Conservation (phyloP, 2,888 invertebrate genomes). For the Corbicula japonica region DNA sequence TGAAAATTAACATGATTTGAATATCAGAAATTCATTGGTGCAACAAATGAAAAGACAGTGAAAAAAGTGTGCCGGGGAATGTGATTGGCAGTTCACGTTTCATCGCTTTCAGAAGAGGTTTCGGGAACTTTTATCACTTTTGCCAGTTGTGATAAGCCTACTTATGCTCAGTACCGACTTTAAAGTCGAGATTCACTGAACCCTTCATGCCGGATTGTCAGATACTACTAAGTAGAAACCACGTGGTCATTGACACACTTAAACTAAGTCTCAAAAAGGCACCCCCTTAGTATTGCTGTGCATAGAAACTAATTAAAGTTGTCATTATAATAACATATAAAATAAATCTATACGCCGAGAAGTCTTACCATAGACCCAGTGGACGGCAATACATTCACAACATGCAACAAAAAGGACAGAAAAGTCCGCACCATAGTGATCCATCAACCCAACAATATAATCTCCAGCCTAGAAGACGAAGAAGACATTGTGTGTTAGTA, state of each 20-base stretch:
- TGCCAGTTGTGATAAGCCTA: too few relatives aligned
- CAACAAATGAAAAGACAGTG: too few relatives aligned
- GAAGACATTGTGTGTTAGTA: background rate
- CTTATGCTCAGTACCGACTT: too few relatives aligned
- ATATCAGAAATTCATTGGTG: too few relatives aligned
- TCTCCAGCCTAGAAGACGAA: constrained; percentile 77
- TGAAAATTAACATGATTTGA: too few relatives aligned
- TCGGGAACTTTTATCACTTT: too few relatives aligned
- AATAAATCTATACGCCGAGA: too few relatives aligned
- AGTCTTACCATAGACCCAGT: constrained; percentile 92
- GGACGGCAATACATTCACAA: constrained; percentile 90
- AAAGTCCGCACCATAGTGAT: constrained; percentile 82
- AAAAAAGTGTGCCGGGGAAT: too few relatives aligned
- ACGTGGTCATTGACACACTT: too few relatives aligned
- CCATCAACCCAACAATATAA: constrained; percentile 81
- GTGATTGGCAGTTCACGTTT: too few relatives aligned
- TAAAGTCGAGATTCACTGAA: background rate
- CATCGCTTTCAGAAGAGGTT: too few relatives aligned
- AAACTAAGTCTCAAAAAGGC: constrained; percentile 70
- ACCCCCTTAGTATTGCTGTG: background rate
- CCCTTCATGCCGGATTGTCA: background rate
- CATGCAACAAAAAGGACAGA: constrained; percentile 90
- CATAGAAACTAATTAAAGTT: background rate
- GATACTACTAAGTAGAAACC: too few relatives aligned
- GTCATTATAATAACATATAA: background rate